Conservation (phyloP, 2,888 invertebrate species). For the Nemurella pictetii region DNA sequence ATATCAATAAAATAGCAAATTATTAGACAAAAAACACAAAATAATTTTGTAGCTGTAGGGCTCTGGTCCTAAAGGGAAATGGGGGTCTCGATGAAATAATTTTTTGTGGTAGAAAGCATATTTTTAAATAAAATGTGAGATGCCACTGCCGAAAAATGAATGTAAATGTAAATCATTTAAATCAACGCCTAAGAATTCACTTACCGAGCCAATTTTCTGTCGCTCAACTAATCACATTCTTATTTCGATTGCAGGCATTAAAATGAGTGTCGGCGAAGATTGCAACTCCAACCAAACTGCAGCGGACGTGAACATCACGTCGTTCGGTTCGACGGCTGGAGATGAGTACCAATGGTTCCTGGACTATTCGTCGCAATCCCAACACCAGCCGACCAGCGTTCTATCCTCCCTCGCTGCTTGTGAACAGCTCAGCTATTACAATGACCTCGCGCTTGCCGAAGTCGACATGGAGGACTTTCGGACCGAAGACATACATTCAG, state of each 20-base stretch:
- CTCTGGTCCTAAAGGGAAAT: too few species aligned
- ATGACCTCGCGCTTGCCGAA: slow-evolving; percentile 86
- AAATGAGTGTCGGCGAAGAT: slow-evolving; percentile 50
- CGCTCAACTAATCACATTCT: too few species aligned
- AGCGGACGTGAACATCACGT: slow-evolving; percentile 27
- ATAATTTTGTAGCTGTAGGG: too few species aligned
- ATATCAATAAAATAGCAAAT: too few species aligned
- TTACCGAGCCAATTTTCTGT: too few species aligned
- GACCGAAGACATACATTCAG: slow-evolving; percentile 86
- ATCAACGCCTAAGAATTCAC: too few species aligned
- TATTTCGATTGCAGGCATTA: not conserved
- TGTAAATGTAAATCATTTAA: too few species aligned
- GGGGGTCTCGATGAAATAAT: too few species aligned
- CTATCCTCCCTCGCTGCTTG: slow-evolving; percentile 81
- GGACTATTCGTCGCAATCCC: slow-evolving; percentile 70
- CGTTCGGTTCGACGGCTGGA: slow-evolving; percentile 55
- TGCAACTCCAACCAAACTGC: slow-evolving; percentile 56
- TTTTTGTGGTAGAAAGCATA: too few species aligned
- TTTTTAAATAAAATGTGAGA: too few species aligned
- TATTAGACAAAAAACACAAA: too few species aligned
- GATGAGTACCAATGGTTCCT: slow-evolving; percentile 86
- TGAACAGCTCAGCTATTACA: slow-evolving; percentile 68
- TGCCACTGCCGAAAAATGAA: too few species aligned
- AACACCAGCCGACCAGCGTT: slow-evolving; percentile 72
- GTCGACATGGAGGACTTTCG: slow-evolving; percentile 94